Conservation (phyloP, 2,113 vertebrate genomes). For the Procavia capensis region DNA sequence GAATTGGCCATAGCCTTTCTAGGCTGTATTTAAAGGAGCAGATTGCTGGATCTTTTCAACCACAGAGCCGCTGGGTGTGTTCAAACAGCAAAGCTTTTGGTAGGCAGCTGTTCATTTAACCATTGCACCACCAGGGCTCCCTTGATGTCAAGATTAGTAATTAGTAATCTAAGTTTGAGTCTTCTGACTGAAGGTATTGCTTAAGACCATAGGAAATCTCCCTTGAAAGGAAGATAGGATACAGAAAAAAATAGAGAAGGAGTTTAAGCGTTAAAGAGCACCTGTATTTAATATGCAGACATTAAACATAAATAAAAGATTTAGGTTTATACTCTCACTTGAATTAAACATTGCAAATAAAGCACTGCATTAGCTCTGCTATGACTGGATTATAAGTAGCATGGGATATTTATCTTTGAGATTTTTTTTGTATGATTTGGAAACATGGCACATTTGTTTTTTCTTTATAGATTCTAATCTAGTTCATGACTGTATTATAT, state of each 20-base stretch:
- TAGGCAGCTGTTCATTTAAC: too few relatives aligned
- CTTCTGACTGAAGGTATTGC: background rate
- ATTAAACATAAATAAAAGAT: background rate
- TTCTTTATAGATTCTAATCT: background rate
- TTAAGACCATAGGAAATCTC: background rate
- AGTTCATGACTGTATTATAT: background rate
- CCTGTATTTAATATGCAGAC: background rate
- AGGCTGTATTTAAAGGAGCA: too few relatives aligned
- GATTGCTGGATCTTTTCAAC: too few relatives aligned
- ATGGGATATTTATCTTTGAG: background rate
- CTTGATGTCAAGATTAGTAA: too few relatives aligned
- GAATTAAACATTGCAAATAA: background rate
- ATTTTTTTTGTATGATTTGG: background rate
- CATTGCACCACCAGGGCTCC: too few relatives aligned
- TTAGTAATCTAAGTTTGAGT: background rate
- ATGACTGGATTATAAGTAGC: background rate
- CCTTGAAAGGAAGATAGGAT: background rate
- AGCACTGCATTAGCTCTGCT: background rate
- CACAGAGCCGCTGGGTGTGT: too few relatives aligned
- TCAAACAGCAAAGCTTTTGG: too few relatives aligned
- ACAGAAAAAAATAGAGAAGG: background rate
- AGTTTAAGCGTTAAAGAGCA: background rate
- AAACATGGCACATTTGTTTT: background rate
- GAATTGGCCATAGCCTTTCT: too few relatives aligned
- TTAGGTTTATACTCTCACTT: background rate